Conservation (phyloP, 2,113 vertebrate species). For the Eublepharis macularius region DNA sequence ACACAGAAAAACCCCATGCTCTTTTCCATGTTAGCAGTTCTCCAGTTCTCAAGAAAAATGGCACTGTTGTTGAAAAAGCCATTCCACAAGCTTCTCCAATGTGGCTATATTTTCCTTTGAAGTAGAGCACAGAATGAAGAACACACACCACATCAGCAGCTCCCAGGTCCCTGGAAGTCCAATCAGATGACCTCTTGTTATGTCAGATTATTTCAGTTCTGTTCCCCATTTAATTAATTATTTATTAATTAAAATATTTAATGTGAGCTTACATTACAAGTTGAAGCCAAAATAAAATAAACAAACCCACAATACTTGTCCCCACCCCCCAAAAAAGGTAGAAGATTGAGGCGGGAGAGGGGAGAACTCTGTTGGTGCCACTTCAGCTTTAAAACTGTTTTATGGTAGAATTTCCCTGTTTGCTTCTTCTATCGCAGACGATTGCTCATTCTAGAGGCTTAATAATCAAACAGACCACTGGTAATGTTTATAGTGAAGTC, state of each 20-base stretch:
- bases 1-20: not conserved
- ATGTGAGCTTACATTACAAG: too few species aligned
- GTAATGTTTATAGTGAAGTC: constrained; percentile 41
- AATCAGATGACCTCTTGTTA: not conserved
- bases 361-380: not conserved
- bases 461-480: constrained; percentile 13
- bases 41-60: not conserved
- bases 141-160: too few species aligned
- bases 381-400: constrained; percentile 14
- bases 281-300: too few species aligned
- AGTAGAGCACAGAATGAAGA: not conserved
- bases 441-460: not conserved
- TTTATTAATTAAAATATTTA: not conserved
- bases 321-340: too few species aligned
- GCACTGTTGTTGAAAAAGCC: not conserved
- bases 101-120: not conserved
- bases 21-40: not conserved
- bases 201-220: not conserved
- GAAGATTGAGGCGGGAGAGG: too few species aligned
- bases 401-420: constrained; percentile 6
- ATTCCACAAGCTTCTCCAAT: not conserved
- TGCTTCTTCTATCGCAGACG: constrained; percentile 18
- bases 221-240: not conserved
- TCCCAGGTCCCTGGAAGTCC: not conserved
- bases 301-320: too few species aligned